Evolutionary conservation across 1,140 invertebrate species (phyloP), one percentile per base, ranked within the genome.

Genomic region (Sweltsa coloradensis): DNA sequence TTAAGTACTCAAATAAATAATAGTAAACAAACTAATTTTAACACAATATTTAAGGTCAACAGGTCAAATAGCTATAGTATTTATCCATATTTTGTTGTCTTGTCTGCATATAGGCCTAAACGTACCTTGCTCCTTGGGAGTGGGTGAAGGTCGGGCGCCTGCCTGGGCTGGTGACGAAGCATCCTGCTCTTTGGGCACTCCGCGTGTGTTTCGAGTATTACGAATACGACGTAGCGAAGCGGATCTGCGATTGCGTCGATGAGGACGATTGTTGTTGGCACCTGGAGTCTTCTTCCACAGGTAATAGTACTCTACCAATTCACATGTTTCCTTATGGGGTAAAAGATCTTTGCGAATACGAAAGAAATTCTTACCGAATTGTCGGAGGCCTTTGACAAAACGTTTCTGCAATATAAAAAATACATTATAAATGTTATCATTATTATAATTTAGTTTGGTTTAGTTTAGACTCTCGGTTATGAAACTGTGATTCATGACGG

Each of bases 281-380:
- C 89, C 89, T n/a, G 94, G 91, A n/a, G 94, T 97, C 71, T 99
- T 99, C 72, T 99, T 99, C 96, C 95, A 99, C 62, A 97, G 76
- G 71, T 99, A 99, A 68, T 99, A 99, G 71, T 91, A 99, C 62
- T 97, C 93, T 22, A 99, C 92, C 56, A 99, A 70, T 61, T 99
- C 93, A 34, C 90, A 81, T 57, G 93, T 97, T 60, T 96, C 91
- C 75, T 95, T 94, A 62, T 94, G 88, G 45, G 93, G 90, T 51
- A 98, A 72, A 44, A 97, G 73, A 67, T 98, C 94, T 69, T 96
- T 96, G 53, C 85, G 76, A 55, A 99, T 98, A 56, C 93, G 85
- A 66, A 95, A 96, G 70, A 99, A 99, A 71, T 99, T 98, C 72
- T 99, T 99, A 55, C 96, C 96, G 75, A 96, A 95, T 63, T 94